Percentiles rank a stretch among this genome's conserved stretches.
Conservation (phyloP, 2,888 invertebrate species). For the Tromatobia lineatoria region DNA sequence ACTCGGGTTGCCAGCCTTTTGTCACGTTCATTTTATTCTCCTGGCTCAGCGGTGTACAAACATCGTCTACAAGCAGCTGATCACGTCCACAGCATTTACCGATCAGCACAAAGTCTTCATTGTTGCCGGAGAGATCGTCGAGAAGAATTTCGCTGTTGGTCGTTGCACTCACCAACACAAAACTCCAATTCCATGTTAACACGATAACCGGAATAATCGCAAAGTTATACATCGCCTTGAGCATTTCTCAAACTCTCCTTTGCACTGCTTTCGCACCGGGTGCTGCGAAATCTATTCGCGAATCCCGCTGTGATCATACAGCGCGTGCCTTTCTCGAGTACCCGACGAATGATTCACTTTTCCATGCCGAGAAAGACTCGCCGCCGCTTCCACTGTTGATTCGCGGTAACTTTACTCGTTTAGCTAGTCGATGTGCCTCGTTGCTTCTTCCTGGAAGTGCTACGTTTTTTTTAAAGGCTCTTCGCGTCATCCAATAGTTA, state of each 20-base stretch:
- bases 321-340: neutral
- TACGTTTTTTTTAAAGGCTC: constrained; percentile 19
- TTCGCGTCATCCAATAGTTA: constrained; percentile 28
- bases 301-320: neutral
- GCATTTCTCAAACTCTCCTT: neutral
- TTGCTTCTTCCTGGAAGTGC: neutral
- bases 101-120: constrained; percentile 86
- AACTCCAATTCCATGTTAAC: constrained; percentile 24
- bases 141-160: constrained; percentile 45
- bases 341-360: neutral
- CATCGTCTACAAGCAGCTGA: constrained; percentile 90
- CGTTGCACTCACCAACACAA: constrained; percentile 56
- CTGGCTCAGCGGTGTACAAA: constrained; percentile 88
- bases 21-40: constrained; percentile 83
- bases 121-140: constrained; percentile 57
- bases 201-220: constrained; percentile 36
- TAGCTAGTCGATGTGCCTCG: neutral
- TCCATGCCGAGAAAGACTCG: neutral
- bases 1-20: constrained; percentile 79
- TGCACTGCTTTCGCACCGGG: neutral
- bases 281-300: neutral
- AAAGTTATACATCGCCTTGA: constrained; percentile 46
- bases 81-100: constrained; percentile 93
- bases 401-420: neutral
- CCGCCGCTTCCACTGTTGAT: neutral